A percentile compares a stretch with the other conserved stretches of the same genome.
phyloP scores from a whole-genome alignment of 2,797 vertebrate species.

The Megaceryle alcyon region DNA sequence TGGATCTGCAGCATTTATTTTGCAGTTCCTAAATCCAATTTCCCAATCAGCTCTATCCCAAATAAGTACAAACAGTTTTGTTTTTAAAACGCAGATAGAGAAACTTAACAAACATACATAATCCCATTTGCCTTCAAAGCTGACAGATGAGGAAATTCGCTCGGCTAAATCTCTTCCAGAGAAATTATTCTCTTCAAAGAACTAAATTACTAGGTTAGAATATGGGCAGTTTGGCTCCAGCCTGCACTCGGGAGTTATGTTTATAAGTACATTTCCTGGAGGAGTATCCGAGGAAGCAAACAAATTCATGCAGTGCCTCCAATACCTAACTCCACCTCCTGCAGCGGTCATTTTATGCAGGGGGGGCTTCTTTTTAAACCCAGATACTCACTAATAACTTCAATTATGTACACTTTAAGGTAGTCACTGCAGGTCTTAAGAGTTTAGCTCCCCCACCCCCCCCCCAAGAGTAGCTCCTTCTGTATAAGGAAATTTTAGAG shows the following conservation, averaged over 20 bases:
- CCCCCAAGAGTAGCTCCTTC: background rate
- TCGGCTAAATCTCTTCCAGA: background rate
- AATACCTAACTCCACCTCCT: background rate
- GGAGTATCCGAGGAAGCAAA: slow-evolving; percentile 19
- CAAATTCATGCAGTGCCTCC: background rate
- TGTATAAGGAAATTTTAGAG: background rate
- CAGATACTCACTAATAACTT: background rate
- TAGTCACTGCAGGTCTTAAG: no score
- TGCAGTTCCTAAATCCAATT: background rate
- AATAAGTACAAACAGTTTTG: background rate
- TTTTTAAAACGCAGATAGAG: background rate
- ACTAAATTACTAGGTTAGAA: background rate
- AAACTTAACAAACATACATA: background rate
- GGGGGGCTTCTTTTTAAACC: background rate
- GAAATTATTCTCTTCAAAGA: background rate
- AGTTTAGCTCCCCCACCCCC: no score
- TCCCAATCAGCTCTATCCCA: background rate
- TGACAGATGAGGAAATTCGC: background rate
- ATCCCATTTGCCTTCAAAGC: background rate
- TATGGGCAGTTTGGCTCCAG: background rate
- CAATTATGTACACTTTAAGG: background rate
- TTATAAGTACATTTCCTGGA: slow-evolving; percentile 25
- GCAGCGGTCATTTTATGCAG: rapidly evolving
- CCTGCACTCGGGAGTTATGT: background rate
- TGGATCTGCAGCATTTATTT: background rate